Evolutionary conservation across 1,140 invertebrate species (phyloP), one percentile per base, ranked within the genome.

Genomic region (Paralvinella palmiformis): DNA sequence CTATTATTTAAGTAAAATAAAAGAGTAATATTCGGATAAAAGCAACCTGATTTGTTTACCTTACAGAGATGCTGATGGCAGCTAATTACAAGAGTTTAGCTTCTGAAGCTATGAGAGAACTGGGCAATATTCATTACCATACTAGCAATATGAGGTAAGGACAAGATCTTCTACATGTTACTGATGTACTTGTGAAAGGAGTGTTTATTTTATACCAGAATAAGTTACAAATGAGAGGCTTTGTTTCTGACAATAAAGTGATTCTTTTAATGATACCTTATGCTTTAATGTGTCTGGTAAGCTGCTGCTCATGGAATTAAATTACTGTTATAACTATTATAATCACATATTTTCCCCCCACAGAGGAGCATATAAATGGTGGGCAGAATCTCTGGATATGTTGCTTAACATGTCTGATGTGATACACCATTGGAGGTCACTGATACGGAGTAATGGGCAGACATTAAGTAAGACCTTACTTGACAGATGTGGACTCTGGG

Each of bases 61-160:
- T 68, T 73, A 41, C 66, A 81, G 79, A 78, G 35, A 71, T 79
- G 67, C 59, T 81, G 52, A 31, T 72, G 17, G 72, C 75, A 24
- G 75, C 77, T 59, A 74, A 76, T 58, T 69, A 75, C 65, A 77
- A 69, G 56, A 71, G 73, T 29, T 61, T 77, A 6, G 73, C 75
- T 32, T 74, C 77, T 7, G 78, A 81, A 53, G 79, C 77, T n/a
- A 73, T 79, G 72, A 72, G 75, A 70, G 79, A 81, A 66, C 65
- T 79, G 24, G 79, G 77, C 37, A 79, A 80, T 68, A 67, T 81
- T n/a, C 72, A 73, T 37, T 79, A 74, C 64, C 74, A 78, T 66
- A 45, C 68, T 33, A 67, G 68, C 31, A 76, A 78, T 58, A 68
- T 73, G 22, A 77, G 71, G 77, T 79, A 70, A 33, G 33, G 24